Evolutionary conservation across 1,140 invertebrate species (phyloP), one percentile per base, ranked within the genome.

Genomic region (Panonychus citri): DNA sequence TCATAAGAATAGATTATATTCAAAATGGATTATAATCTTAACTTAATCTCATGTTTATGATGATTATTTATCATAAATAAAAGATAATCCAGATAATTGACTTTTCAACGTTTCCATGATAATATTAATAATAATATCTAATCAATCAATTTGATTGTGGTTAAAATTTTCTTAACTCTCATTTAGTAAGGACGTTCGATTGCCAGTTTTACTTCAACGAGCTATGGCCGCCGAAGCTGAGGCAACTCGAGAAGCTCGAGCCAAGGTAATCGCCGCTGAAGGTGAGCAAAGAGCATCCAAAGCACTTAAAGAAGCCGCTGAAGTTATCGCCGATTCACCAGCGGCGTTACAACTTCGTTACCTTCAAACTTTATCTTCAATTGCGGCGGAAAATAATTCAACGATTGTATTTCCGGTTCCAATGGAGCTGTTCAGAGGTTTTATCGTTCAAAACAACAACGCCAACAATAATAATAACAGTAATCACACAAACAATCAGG

Each of bases 351-450:
- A 79, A 66, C 70, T 79, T 1, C 68, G 76, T 26, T 77, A 78
- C 63, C 65, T 78, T 24, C 78, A 94, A 75, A 91, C 88, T 7
- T 72, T 96, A 53, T 94, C 83, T 69, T 83, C 84, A 8, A 93
- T 96, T 68, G 88, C 88, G 42, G 86, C 88, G 1, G 91, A 96
- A 75, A 95, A 94, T 73, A 95, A 94, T 69, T 94, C 90, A 4
- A 96, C 91, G 8, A 95, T 96, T 65, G 85, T 96, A 57, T 96
- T 96, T 71, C 91, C 90, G 25, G 43, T 59, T 40, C 58, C 58
- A 34, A 55, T 59, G 58, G 58, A 59, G 52, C 19, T 59, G 19
- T 59, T 59, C 42, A 52, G 43, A 48, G 58, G 58, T 8, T 51
- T 51, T 27, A 51, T 51, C 2, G 5, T 4, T 19, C 15, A 46